Base-by-base conservation (phyloP, 2,113 vertebrate genomes). In the Neopipo cinnamomea region DNA sequence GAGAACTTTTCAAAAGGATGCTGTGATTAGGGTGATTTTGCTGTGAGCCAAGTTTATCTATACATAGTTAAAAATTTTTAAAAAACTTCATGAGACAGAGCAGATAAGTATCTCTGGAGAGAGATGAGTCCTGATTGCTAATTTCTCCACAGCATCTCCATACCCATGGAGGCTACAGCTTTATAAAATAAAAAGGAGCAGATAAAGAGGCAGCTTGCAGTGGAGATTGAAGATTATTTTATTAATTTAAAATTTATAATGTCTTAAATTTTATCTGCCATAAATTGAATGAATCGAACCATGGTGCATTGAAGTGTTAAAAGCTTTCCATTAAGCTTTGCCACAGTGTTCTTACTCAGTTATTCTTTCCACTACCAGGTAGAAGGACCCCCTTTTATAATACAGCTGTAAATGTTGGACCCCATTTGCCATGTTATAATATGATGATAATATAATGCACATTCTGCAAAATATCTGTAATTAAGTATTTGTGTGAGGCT, bases 221-320 rank as follows among this genome's bases (percentile, higher is more conserved):
- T 65, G 78, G 85, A 96, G 85, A 95, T 84, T 91, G 53, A 49
- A 95, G 75, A 97, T 94, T 91, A 91, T 82, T 96, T 95, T 82
- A 92, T 96, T 96, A 97, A 95, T 97, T 96, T 93, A 70, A 94
- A 97, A 92, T 77, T 50, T 89, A 62, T 61, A 91, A 96, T 88
- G 37, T 91, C 77, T 96, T 92, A 81, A 95, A 78, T 85, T 93
- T 96, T 95, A 95, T 94, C 83, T 93, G 66, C 90, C 67, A 49
- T 67, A 90, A 94, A 88, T 70, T 79, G 75, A 94, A 84, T 93
- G 41, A 96, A 83, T 65, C 3, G 17, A 93, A 93, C 42, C n/a
- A 22, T 50, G 71, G 81, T 89, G 88, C 91, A 83, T n/a, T 92
- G 67, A 95, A 95, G 66, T 91, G 81, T 97, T 97, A 96, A 92